phyloP scores from a whole-genome alignment of 2,888 invertebrate genomes.

The Plutella xylostella region DNA sequence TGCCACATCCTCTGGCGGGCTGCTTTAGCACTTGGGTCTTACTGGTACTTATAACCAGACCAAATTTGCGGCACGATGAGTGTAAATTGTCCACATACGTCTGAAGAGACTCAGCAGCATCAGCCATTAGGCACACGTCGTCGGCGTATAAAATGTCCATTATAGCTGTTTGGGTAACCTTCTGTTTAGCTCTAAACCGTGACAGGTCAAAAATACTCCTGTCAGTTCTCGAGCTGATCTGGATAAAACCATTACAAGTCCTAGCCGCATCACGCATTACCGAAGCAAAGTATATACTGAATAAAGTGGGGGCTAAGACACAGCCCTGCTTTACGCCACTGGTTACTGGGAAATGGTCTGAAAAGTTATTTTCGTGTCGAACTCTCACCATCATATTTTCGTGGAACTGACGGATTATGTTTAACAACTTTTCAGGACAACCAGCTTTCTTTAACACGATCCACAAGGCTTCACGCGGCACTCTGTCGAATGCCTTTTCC shows the following conservation, averaged over 20 bases:
- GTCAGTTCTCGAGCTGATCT: background rate
- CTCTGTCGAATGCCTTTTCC: slow-evolving; percentile 3
- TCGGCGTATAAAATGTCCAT: background rate
- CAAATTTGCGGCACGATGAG: too few relatives aligned
- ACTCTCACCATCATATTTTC: slow-evolving; percentile 5
- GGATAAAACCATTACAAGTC: slow-evolving; percentile 7
- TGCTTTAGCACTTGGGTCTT: too few relatives aligned
- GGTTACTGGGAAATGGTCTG: slow-evolving; percentile 5
- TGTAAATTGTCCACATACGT: too few relatives aligned
- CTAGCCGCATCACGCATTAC: slow-evolving; percentile 11
- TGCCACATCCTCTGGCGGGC: too few relatives aligned
- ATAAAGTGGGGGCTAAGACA: slow-evolving; percentile 13
- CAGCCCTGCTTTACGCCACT: slow-evolving; percentile 12
- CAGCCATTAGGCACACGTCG: too few relatives aligned
- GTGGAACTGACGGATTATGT: background rate
- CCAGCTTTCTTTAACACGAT: background rate
- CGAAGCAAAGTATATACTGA: slow-evolving; percentile 12
- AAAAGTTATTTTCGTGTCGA: slow-evolving; percentile 10
- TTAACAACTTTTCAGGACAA: slow-evolving; percentile 6
- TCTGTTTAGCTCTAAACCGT: background rate
- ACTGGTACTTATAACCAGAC: too few relatives aligned
- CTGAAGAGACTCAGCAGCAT: too few relatives aligned
- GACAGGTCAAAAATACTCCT: background rate
- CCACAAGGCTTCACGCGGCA: background rate
- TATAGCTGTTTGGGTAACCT: background rate